Percentiles rank a stretch among this genome's conserved stretches.
phyloP scores from a whole-genome alignment of 2,888 invertebrate genomes.

The Eurytoma adleriae region DNA sequence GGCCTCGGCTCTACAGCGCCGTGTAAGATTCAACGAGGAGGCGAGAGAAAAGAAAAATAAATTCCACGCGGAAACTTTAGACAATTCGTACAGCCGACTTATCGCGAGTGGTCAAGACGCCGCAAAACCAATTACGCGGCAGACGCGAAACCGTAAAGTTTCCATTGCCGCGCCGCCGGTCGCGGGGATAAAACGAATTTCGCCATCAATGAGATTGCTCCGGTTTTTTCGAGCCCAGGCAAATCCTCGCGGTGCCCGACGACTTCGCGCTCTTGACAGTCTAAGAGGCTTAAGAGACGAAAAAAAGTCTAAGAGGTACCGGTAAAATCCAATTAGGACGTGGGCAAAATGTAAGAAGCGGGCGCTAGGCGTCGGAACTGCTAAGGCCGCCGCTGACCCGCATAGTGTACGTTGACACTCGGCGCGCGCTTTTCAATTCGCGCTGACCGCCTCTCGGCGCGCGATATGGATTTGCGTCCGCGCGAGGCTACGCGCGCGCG shows the following conservation, averaged over 20 bases:
- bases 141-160: neutral
- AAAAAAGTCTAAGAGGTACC: conserved; percentile 2
- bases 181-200: neutral
- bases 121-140: no score
- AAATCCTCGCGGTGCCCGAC: neutral
- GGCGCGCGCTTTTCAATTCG: conserved; percentile 56
- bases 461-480: conserved; percentile 34
- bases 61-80: no score
- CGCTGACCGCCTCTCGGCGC: conserved; percentile 55
- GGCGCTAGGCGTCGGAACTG: conserved; percentile 7
- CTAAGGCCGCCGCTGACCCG: conserved; percentile 58
- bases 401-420: conserved; percentile 60
- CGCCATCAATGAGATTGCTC: neutral
- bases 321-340: conserved; percentile 30
- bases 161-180: neutral
- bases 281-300: neutral
- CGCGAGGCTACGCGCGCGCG: conserved; percentile 54
- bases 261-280: neutral
- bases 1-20: no score
- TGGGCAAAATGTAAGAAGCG: conserved; percentile 44
- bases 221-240: neutral
- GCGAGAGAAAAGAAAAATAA: no score
- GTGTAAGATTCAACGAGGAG: no score
- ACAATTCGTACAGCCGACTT: no score
- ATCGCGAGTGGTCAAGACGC: no score